A percentile compares a stretch with the other conserved stretches of the same genome.
phyloP scores from a whole-genome alignment of 2,888 invertebrate species.

The Meiosimyza decipiens region DNA sequence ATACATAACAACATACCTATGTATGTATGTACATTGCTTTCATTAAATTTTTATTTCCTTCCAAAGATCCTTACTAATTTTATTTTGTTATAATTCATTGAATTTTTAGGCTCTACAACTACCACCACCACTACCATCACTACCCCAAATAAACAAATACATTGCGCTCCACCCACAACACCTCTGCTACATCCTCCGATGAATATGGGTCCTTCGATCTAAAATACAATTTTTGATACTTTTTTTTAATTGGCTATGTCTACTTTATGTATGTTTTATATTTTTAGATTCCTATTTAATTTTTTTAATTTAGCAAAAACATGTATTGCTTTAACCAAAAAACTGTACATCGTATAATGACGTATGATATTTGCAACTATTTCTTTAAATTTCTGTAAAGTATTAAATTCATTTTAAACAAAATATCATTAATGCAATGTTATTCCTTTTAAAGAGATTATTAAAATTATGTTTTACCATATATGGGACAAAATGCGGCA shows the following conservation, averaged over 20 bases:
- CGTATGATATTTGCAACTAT: too few relatives aligned
- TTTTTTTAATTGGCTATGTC: slow-evolving; percentile 28
- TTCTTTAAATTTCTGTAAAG: too few relatives aligned
- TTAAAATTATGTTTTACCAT: slow-evolving; percentile 40
- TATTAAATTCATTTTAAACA: slow-evolving; percentile 11
- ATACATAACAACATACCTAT: too few relatives aligned
- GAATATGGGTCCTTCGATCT: slow-evolving; percentile 31
- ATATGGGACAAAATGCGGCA: too few relatives aligned
- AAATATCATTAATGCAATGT: slow-evolving; percentile 51
- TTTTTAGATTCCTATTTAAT: background rate
- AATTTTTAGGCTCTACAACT: slow-evolving; percentile 44
- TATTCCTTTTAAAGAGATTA: slow-evolving; percentile 61
- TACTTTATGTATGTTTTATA: slow-evolving; percentile 23
- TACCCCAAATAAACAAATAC: slow-evolving; percentile 34
- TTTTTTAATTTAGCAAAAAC: slow-evolving; percentile 18
- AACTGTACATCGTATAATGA: background rate
- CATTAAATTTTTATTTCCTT: background rate
- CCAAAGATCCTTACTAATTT: slow-evolving; percentile 3
- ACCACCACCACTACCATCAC: slow-evolving; percentile 44
- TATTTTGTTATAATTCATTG: slow-evolving; percentile 27
- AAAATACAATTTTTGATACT: slow-evolving; percentile 3
- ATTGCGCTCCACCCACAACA: slow-evolving; percentile 34
- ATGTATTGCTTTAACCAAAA: slow-evolving; percentile 34
- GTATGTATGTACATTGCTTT: too few relatives aligned
- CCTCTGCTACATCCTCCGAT: slow-evolving; percentile 35